Conservation (phyloP, 2,888 invertebrate species). For the Ditula angustiorana region DNA sequence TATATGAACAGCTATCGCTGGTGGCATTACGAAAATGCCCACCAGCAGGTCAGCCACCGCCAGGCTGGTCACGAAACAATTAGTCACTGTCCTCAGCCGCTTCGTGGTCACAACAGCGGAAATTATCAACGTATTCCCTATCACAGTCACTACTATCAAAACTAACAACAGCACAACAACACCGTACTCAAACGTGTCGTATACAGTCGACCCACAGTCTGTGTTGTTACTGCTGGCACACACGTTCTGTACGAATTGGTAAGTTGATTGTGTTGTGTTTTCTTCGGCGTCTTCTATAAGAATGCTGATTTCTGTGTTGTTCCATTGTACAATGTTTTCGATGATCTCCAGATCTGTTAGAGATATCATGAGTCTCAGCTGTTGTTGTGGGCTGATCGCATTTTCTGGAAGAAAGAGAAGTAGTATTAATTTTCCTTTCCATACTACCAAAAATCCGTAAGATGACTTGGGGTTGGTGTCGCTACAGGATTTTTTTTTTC, state of each 20-base stretch:
- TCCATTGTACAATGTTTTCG: conserved; percentile 68
- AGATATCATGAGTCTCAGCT: conserved; percentile 68
- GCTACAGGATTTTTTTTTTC: too few species aligned
- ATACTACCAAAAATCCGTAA: too few species aligned
- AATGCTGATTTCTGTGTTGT: conserved; percentile 56
- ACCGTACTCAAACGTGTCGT: conserved; percentile 82
- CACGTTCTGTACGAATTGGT: conserved; percentile 43
- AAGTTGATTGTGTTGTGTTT: conserved; percentile 59
- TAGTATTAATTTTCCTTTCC: background rate
- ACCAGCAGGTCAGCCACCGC: conserved; percentile 97
- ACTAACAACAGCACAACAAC: conserved; percentile 87
- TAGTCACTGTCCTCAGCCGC: conserved; percentile 95
- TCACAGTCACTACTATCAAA: conserved; percentile 89
- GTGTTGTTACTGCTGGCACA: conserved; percentile 48
- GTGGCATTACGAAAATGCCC: conserved; percentile 97
- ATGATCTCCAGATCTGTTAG: conserved; percentile 56
- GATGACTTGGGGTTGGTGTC: too few species aligned
- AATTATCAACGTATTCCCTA: conserved; percentile 96
- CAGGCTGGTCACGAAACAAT: conserved; percentile 97
- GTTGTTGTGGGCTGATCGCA: conserved; percentile 46
- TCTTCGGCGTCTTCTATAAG: conserved; percentile 64
- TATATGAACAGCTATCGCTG: conserved; percentile 95
- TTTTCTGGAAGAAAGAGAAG: conserved; percentile 63
- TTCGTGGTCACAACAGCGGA: conserved; percentile 94
- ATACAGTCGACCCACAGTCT: conserved; percentile 52